Evolutionary conservation across 2,888 invertebrate genomes (phyloP), one percentile per base, ranked within the genome.

Genomic region (Cerastis leucographa): DNA sequence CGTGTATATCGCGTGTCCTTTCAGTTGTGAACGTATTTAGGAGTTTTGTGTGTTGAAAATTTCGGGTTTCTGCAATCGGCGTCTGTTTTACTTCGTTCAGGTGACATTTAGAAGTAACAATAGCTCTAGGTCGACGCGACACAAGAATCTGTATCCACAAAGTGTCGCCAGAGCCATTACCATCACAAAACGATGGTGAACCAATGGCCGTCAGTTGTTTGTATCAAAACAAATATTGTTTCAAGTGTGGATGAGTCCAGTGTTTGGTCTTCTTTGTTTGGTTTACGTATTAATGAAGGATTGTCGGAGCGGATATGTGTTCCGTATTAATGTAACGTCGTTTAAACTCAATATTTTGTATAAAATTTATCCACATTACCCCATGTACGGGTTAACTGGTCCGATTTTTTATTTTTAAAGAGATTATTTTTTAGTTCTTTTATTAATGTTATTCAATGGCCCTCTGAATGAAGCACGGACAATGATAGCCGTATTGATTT

Each of bases 171-270:
- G 72, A 79, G 89, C 91, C 92, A 96, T 96, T 96, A 96, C 86
- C 96, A 96, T 96, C 90, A 96, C 96, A 96, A 96, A 94, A 93
- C 92, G 71, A 67, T 86, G 88, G 91, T 90, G 91, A 93, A 92
- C 92, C 94, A 91, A 94, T 95, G 96, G 96, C 91, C 95, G 96
- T 94, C 95, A 93, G 89, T 93, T 94, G 93, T 93, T 94, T 95
- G 94, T 95, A 94, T 95, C 93, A 95, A 94, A 95, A 93, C 94
- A 94, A 96, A 96, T 96, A 96, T 96, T 96, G 92, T 89, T 90
- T 89, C 96, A 96, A 96, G 96, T 96, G 96, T 92, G 90, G 88
- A 89, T 88, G 88, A 91, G 96, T 96, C 96, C 96, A 95, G 95
- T 94, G 87, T 95, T 94, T 93, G 93, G 91, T 88, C 92, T 91